phyloP scores from a whole-genome alignment of 2,113 vertebrate genomes.

The Toxotes jaculatrix region DNA sequence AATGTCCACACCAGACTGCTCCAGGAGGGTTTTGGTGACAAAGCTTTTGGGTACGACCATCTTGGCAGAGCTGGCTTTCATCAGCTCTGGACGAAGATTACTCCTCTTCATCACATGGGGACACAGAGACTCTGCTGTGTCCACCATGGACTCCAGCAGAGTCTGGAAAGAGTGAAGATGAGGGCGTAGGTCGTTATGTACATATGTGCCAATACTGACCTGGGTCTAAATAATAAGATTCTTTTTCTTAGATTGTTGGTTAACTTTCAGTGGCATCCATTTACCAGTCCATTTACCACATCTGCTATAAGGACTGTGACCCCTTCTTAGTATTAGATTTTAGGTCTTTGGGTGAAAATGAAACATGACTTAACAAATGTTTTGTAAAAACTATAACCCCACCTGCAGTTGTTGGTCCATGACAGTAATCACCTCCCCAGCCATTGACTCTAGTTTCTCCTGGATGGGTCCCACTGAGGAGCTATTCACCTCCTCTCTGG shows the following conservation, averaged over 20 bases:
- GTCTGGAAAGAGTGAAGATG: conserved; percentile 75
- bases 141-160: conserved; percentile 94
- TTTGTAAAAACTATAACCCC: not conserved
- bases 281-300: not conserved
- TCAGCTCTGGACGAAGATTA: conserved; percentile 90
- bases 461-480: conserved; percentile 91
- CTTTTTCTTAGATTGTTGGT: not conserved
- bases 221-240: not conserved
- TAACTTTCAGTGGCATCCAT: not conserved
- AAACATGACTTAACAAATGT: not conserved
- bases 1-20: conserved; percentile 97
- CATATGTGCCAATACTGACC: not conserved
- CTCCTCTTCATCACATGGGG: conserved; percentile 94
- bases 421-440: conserved; percentile 94
- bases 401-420: conserved; percentile 98
- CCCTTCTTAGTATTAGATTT: not conserved
- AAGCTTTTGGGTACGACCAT: conserved; percentile 94
- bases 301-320: not conserved
- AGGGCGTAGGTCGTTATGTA: too few relatives aligned
- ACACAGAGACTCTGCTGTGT: conserved; percentile 92
- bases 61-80: conserved; percentile 91
- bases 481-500: conserved; percentile 88
- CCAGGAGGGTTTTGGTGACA: conserved; percentile 94
- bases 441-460: conserved; percentile 96
- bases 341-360: not conserved